Evolutionary conservation across 2,797 vertebrate genomes (phyloP).

Genomic region (Sebastes trivittatus): DNA sequence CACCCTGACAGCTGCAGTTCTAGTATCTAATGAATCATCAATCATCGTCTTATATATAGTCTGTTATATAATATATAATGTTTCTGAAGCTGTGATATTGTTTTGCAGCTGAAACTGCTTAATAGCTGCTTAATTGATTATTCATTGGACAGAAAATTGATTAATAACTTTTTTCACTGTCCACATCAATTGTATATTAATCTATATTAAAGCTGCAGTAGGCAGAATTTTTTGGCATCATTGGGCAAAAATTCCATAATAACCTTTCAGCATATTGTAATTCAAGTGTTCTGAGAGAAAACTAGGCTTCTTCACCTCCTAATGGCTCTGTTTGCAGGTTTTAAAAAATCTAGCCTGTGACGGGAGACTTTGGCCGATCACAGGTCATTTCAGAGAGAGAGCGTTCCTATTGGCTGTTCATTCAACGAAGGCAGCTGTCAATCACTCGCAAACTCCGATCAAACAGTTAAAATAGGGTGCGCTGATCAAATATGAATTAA

Average conservation of each 20-base stretch:
- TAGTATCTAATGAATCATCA: conserved; percentile 37
- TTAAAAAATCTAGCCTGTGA: fast-evolving
- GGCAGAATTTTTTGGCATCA: background rate
- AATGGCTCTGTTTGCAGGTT: too few relatives aligned
- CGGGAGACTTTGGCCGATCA: too few relatives aligned
- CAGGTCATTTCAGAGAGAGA: too few relatives aligned
- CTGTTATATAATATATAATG: background rate
- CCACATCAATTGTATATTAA: background rate
- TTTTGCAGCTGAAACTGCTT: background rate
- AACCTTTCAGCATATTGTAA: background rate
- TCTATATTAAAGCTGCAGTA: background rate
- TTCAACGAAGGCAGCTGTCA: background rate
- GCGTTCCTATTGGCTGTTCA: background rate
- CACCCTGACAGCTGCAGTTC: conserved; percentile 34
- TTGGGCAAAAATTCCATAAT: background rate
- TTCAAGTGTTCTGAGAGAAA: background rate
- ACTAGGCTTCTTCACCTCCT: background rate
- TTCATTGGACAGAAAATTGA: background rate
- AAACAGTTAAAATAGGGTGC: background rate
- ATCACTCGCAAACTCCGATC: background rate
- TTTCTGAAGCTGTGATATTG: background rate
- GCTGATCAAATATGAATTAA: too few relatives aligned
- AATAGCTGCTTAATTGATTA: background rate
- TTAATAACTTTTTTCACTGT: background rate
- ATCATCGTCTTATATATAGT: background rate